A percentile compares a stretch with the other conserved stretches of the same genome.
These are phyloP conservation scores for Drosophila leonis DNA, from an alignment of 2,888 invertebrate species.

Conservation along the genomic window DNA sequence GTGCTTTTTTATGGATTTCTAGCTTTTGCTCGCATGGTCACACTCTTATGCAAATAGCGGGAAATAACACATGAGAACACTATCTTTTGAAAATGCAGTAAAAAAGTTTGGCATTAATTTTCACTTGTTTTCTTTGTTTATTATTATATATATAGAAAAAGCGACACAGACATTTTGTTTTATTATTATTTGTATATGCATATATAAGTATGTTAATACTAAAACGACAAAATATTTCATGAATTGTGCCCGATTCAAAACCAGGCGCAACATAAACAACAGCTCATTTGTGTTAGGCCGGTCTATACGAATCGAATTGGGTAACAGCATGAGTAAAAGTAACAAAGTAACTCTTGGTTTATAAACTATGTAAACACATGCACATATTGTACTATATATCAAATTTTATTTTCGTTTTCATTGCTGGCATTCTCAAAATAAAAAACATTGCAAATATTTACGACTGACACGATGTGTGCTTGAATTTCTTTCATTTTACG, in stretches of 20 bases:
- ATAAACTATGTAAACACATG: conserved; percentile 8
- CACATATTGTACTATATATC: conserved; percentile 17
- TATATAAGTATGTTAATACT: conserved; percentile 34
- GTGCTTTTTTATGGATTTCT: neutral
- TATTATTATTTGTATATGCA: conserved; percentile 30
- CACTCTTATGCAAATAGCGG: neutral
- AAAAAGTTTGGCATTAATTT: neutral
- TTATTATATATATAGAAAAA: conserved; percentile 71
- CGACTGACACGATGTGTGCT: neutral
- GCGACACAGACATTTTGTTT: conserved; percentile 70
- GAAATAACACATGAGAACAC: neutral
- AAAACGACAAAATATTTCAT: conserved; percentile 53
- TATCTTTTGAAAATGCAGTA: neutral
- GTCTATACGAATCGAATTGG: conserved; percentile 11
- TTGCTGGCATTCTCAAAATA: conserved; percentile 18
- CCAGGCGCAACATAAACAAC: conserved; percentile 26
- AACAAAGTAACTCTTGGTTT: conserved; percentile 9
- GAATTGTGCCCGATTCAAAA: conserved; percentile 41
- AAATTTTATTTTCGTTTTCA: conserved; percentile 26
- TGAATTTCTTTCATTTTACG: neutral
- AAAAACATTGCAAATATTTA: conserved; percentile 2
- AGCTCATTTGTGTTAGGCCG: conserved; percentile 42
- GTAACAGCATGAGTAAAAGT: conserved; percentile 14
- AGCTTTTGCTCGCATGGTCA: neutral
- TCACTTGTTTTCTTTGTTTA: conserved; percentile 58